A percentile compares a stretch with the other conserved stretches of the same genome.
phyloP scores from a whole-genome alignment of 2,888 invertebrate genomes.

The Dimorphilus gyrociliatus region DNA sequence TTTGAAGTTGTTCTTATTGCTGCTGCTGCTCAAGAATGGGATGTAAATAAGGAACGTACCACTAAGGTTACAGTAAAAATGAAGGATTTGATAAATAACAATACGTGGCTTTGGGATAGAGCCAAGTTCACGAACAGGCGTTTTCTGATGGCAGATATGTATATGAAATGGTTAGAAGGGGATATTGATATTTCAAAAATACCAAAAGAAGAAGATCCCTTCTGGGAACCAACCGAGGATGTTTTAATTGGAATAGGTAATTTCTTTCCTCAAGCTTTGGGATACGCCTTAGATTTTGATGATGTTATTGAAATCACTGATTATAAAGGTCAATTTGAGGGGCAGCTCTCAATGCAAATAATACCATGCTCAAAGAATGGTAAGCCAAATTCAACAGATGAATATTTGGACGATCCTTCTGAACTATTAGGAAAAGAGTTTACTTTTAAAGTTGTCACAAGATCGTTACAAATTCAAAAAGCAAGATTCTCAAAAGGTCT shows the following conservation, averaged over 20 bases:
- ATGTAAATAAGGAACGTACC: slow-evolving; percentile 8
- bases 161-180: slow-evolving; percentile 32
- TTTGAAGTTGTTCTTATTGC: slow-evolving; percentile 38
- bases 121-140: slow-evolving; percentile 37
- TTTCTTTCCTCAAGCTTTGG: slow-evolving; percentile 35
- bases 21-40: slow-evolving; percentile 23
- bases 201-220: slow-evolving; percentile 32
- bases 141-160: slow-evolving; percentile 37
- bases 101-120: slow-evolving; percentile 37
- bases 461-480: slow-evolving; percentile 25
- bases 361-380: slow-evolving; percentile 30
- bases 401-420: slow-evolving; percentile 32
- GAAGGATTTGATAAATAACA: slow-evolving; percentile 34
- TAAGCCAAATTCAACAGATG: slow-evolving; percentile 26
- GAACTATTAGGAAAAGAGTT: slow-evolving; percentile 30
- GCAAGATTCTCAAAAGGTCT: slow-evolving; percentile 29
- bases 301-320: slow-evolving; percentile 32
- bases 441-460: slow-evolving; percentile 29
- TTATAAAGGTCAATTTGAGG: slow-evolving; percentile 37
- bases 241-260: slow-evolving; percentile 33
- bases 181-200: slow-evolving; percentile 27
- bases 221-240: slow-evolving; percentile 38
- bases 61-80: slow-evolving; percentile 37
- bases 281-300: slow-evolving; percentile 35
- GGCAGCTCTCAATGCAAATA: slow-evolving; percentile 24